Percentiles rank a stretch among this genome's conserved stretches.
Conservation (phyloP, 2,113 vertebrate species). For the Festucalex cinctus region DNA sequence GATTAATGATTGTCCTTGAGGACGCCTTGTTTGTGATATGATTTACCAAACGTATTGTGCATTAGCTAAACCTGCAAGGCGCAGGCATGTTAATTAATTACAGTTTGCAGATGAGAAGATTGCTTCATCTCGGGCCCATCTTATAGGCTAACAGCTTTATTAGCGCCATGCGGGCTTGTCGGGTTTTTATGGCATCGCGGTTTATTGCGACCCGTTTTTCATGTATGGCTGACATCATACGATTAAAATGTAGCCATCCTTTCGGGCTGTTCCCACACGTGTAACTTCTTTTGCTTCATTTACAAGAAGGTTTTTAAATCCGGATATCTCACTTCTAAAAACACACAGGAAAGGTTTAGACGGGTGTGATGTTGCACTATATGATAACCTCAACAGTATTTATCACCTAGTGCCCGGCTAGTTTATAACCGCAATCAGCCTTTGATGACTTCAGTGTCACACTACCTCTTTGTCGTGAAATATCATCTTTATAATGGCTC, state of each 20-base stretch:
- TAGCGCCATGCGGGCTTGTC: conserved; percentile 24
- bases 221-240: conserved; percentile 15
- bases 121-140: conserved; percentile 34
- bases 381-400: conserved; percentile 14
- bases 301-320: conserved; percentile 29
- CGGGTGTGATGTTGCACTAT: conserved; percentile 14
- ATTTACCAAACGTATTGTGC: conserved; percentile 40
- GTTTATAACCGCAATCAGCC: neutral
- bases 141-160: conserved; percentile 35
- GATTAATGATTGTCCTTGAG: conserved; percentile 63
- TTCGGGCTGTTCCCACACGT: neutral
- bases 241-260: conserved; percentile 11
- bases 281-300: conserved; percentile 27
- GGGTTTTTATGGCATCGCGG: conserved; percentile 28
- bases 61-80: conserved; percentile 25
- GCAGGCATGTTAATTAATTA: conserved; percentile 50
- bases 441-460: conserved; percentile 14
- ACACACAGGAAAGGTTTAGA: conserved; percentile 13
- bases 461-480: conserved; percentile 12
- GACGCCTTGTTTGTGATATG: conserved; percentile 56
- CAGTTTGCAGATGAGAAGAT: conserved; percentile 45
- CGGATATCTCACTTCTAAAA: conserved; percentile 24
- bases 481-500: conserved; percentile 21
- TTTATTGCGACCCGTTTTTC: conserved; percentile 19
- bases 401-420: conserved; percentile 4